Percentiles rank a stretch among this genome's conserved stretches.
Evolutionary conservation across 2,113 vertebrate species (phyloP).

Genomic region (Raja brachyura): DNA sequence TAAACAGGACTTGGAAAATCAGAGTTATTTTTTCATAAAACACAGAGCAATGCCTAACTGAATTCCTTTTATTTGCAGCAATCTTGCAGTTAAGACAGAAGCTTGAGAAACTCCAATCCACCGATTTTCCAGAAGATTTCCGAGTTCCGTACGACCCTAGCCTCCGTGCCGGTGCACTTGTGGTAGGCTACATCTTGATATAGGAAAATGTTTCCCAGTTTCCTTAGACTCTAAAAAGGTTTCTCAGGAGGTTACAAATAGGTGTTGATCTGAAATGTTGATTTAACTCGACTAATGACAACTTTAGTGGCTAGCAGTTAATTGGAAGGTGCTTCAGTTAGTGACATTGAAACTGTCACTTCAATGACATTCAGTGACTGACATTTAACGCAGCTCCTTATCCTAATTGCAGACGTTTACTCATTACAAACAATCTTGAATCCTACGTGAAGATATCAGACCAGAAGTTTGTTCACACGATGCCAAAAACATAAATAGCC

Average conservation of each 20-base stretch:
- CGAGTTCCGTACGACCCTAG: conserved; percentile 90
- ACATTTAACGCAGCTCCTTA: neutral
- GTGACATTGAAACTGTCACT: too few relatives aligned
- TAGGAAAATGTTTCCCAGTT: neutral
- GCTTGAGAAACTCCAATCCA: conserved; percentile 79
- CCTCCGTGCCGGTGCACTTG: conserved; percentile 78
- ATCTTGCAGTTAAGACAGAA: conserved; percentile 85
- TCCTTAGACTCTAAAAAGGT: neutral
- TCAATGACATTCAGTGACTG: neutral
- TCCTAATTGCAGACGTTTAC: neutral
- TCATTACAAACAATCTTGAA: neutral
- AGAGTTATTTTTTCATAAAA: neutral
- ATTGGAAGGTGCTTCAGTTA: neutral
- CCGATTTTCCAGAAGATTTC: conserved; percentile 78
- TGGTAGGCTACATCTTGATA: conserved; percentile 60
- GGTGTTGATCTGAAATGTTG: neutral
- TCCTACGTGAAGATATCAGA: too few relatives aligned
- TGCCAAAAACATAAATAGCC: too few relatives aligned
- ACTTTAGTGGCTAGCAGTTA: neutral
- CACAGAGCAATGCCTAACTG: neutral
- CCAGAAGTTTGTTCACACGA: too few relatives aligned
- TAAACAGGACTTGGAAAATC: neutral
- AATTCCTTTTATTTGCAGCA: conserved; percentile 59
- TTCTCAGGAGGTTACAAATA: too few relatives aligned
- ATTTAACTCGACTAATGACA: neutral